phyloP scores from a whole-genome alignment of 2,113 vertebrate genomes.

The Calidris pugnax region DNA sequence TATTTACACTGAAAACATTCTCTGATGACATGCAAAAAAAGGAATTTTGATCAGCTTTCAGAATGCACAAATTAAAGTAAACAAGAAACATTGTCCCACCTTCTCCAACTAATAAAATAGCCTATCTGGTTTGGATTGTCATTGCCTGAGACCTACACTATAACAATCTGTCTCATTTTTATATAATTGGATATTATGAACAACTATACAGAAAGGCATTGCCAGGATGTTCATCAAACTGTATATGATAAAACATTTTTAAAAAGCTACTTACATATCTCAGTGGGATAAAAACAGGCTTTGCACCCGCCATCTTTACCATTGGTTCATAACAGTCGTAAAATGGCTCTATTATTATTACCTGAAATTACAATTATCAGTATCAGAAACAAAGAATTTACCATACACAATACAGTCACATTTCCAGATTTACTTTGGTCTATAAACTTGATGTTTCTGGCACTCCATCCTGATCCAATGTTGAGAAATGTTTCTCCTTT shows the following conservation, averaged over 20 bases:
- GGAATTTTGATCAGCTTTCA: not conserved
- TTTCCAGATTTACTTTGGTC: not conserved
- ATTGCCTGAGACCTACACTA: not conserved
- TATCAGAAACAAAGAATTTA: not conserved
- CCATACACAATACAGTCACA: not conserved
- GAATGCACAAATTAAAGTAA: not conserved
- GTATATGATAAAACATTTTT: not conserved
- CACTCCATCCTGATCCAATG: not conserved
- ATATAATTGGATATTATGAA: not conserved
- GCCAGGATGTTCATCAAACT: not conserved
- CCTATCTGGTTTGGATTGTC: not conserved
- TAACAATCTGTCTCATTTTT: not conserved
- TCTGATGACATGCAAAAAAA: not conserved
- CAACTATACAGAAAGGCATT: not conserved
- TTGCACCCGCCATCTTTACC: constrained; percentile 92
- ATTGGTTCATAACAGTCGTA: constrained; percentile 94
- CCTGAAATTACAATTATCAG: constrained; percentile 74
- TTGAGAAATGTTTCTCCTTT: not conserved
- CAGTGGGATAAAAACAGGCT: constrained; percentile 87
- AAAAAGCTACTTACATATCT: constrained; percentile 81
- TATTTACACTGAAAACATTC: not conserved
- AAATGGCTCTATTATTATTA: constrained; percentile 95
- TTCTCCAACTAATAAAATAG: not conserved
- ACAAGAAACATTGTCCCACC: not conserved
- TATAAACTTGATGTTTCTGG: not conserved